These are phyloP conservation scores for Tinea pellionella DNA, from an alignment of 2,888 invertebrate genomes.

Conservation along the genomic window DNA sequence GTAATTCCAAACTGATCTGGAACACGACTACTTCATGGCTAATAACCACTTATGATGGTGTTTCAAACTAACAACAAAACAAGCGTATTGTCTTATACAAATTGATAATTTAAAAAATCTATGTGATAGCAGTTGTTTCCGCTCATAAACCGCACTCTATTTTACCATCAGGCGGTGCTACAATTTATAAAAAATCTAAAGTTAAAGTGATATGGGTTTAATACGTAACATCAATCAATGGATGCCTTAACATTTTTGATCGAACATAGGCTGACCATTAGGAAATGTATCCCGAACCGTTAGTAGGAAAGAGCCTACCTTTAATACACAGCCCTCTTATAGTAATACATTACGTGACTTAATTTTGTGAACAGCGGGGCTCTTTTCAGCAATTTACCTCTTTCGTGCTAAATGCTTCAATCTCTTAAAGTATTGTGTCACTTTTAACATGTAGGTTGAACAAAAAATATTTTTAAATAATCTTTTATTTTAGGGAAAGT, in stretches of 20 bases:
- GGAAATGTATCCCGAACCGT: not conserved
- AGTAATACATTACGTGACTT: slow-evolving; percentile 60
- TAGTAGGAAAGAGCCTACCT: slow-evolving; percentile 17
- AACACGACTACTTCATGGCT: too few species aligned
- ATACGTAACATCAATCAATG: not conserved
- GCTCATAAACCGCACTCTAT: too few species aligned
- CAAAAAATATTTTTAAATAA: too few species aligned
- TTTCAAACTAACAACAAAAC: too few species aligned
- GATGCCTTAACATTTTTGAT: slow-evolving; percentile 9
- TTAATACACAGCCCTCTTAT: slow-evolving; percentile 39
- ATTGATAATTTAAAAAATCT: too few species aligned
- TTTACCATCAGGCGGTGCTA: not conserved
- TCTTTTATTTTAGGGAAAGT: slow-evolving; percentile 33
- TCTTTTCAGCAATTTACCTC: slow-evolving; percentile 48
- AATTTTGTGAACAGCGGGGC: slow-evolving; percentile 48
- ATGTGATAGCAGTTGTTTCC: too few species aligned
- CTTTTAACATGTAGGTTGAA: slow-evolving; percentile 6
- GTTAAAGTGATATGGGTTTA: not conserved
- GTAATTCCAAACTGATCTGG: too few species aligned
- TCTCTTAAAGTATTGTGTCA: slow-evolving; percentile 40
- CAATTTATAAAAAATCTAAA: not conserved
- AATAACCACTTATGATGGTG: too few species aligned
- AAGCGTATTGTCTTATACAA: too few species aligned
- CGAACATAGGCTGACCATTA: slow-evolving; percentile 8
- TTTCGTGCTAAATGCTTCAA: slow-evolving; percentile 38